Evolutionary conservation across 2,888 invertebrate species (phyloP).

Genomic region (Smittia sp.): DNA sequence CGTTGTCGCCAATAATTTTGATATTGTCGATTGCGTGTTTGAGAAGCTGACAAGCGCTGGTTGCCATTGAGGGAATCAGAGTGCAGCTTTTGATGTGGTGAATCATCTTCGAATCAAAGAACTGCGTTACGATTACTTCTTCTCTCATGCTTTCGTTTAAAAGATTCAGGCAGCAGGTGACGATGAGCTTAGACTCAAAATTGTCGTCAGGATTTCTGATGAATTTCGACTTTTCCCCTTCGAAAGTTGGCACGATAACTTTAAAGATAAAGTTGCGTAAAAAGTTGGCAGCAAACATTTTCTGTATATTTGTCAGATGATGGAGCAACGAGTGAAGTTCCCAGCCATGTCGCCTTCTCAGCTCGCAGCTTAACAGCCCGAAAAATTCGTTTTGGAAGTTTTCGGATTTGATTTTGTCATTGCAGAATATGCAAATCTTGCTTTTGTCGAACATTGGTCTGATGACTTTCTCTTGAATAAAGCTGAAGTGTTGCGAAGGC

Average conservation of each 20-base stretch:
- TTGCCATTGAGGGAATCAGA: slow-evolving; percentile 48
- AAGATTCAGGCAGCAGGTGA: slow-evolving; percentile 49
- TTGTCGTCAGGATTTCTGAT: not conserved
- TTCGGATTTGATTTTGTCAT: slow-evolving; percentile 45
- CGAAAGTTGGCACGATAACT: slow-evolving; percentile 51
- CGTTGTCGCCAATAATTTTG: slow-evolving; percentile 49
- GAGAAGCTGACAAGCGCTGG: slow-evolving; percentile 51
- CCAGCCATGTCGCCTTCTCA: not conserved
- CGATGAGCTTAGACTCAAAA: not conserved
- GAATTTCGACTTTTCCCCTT: slow-evolving; percentile 46
- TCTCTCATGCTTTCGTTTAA: slow-evolving; percentile 44
- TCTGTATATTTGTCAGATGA: not conserved
- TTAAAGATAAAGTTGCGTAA: slow-evolving; percentile 47
- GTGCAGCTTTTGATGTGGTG: slow-evolving; percentile 50
- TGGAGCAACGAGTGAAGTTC: slow-evolving; percentile 7
- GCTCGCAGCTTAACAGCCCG: not conserved
- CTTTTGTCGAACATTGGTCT: not conserved
- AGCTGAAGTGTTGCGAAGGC: slow-evolving; percentile 43
- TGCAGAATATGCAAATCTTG: not conserved
- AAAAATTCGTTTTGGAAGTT: slow-evolving; percentile 44
- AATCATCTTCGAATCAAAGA: slow-evolving; percentile 51
- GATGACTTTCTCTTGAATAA: slow-evolving; percentile 3
- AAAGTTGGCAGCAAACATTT: not conserved
- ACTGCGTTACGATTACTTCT: slow-evolving; percentile 50
- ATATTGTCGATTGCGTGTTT: slow-evolving; percentile 52